Evolutionary conservation across 30 jellyfish, hydroid and myxozoan species (phyloP).

Genomic region (Aurelia coerulea): DNA sequence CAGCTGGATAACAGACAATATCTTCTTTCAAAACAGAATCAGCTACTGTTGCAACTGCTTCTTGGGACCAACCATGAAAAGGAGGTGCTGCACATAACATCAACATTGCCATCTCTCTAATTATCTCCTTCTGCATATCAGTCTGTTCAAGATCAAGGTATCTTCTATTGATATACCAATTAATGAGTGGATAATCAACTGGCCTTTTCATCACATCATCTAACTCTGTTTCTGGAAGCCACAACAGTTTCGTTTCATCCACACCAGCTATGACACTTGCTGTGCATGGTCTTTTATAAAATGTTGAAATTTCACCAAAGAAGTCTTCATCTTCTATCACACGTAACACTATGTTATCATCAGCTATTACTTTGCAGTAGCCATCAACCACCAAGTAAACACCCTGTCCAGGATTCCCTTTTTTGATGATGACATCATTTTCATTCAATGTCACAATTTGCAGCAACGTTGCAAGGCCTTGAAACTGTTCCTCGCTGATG

Average conservation of each 20-base stretch:
- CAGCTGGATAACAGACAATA: slow-evolving; percentile 55
- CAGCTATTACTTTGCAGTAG: slow-evolving; percentile 45
- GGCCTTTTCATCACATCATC: slow-evolving; percentile 21
- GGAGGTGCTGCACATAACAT: slow-evolving; percentile 34
- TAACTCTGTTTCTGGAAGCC: slow-evolving; percentile 14
- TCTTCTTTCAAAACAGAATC: slow-evolving; percentile 4
- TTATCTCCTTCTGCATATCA: slow-evolving; percentile 5
- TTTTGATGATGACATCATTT: slow-evolving; percentile 23
- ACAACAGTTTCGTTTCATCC: slow-evolving; percentile 39
- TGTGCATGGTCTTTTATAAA: slow-evolving; percentile 62
- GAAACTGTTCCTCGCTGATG: slow-evolving; percentile 45
- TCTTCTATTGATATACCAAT: slow-evolving; percentile 46
- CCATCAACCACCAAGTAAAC: slow-evolving; percentile 70
- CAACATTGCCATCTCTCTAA: neutral
- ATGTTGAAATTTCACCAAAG: slow-evolving; percentile 76
- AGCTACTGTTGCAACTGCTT: slow-evolving; percentile 26
- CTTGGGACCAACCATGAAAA: slow-evolving; percentile 67
- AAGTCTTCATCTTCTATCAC: slow-evolving; percentile 47
- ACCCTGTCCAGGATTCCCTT: slow-evolving; percentile 60
- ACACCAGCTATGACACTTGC: slow-evolving; percentile 57
- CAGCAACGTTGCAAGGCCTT: slow-evolving; percentile 19
- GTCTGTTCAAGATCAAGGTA: slow-evolving; percentile 54
- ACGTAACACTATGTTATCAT: slow-evolving; percentile 19
- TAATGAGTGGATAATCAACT: slow-evolving; percentile 33
- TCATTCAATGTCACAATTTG: slow-evolving; percentile 35